Conservation (phyloP, 2,113 vertebrate species). For the Trichomycterus rosablanca region DNA sequence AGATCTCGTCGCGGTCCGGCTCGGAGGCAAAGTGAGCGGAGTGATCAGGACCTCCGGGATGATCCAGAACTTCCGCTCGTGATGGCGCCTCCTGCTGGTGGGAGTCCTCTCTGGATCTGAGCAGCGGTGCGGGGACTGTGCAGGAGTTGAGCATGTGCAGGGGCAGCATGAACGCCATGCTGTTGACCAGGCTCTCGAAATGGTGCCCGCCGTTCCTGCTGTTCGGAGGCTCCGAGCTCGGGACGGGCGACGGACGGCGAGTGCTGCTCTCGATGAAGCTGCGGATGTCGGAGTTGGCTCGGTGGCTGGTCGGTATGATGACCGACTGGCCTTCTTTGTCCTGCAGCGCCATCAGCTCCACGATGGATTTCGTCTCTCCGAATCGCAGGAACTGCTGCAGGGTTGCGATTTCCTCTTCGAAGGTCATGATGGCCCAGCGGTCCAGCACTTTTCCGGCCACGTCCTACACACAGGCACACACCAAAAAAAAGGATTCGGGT, state of each 20-base stretch:
- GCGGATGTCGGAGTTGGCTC: conserved; percentile 87
- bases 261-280: conserved; percentile 90
- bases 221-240: conserved; percentile 77
- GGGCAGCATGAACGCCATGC: conserved; percentile 92
- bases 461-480: conserved; percentile 78
- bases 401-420: conserved; percentile 91
- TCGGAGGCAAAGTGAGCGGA: conserved; percentile 70
- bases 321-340: conserved; percentile 89
- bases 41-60: conserved; percentile 23
- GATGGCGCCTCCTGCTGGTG: conserved; percentile 64
- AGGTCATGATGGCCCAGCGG: conserved; percentile 96
- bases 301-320: conserved; percentile 74
- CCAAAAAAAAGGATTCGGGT: conserved; percentile 44
- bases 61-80: conserved; percentile 34
- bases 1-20: conserved; percentile 66
- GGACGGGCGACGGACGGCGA: conserved; percentile 63
- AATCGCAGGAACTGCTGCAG: conserved; percentile 97
- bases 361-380: conserved; percentile 96
- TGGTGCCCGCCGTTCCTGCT: conserved; percentile 76
- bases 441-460: conserved; percentile 92
- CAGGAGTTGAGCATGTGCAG: conserved; percentile 86
- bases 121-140: conserved; percentile 74
- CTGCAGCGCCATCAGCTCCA: conserved; percentile 94
- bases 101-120: conserved; percentile 76
- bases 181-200: conserved; percentile 92